Conservation (phyloP, 2,113 vertebrate genomes). For the Larimichthys crocea region DNA sequence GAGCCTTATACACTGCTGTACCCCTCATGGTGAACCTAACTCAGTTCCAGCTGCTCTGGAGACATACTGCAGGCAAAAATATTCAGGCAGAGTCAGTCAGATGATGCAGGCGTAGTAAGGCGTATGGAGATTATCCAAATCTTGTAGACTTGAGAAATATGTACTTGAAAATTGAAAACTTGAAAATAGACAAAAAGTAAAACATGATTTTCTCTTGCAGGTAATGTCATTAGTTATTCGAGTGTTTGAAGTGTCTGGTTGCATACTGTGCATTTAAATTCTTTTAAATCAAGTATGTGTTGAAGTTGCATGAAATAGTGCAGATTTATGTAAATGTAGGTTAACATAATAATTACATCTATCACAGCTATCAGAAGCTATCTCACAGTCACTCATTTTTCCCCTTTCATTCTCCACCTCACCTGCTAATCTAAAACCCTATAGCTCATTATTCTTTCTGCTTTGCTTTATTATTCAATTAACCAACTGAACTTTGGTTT, state of each 20-base stretch:
- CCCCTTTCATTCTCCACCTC: not conserved
- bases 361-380: not conserved
- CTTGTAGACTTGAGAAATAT: no score
- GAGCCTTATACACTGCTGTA: constrained; percentile 52
- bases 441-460: constrained; percentile 23
- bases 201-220: not conserved
- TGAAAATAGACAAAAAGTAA: constrained; percentile 10
- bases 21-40: constrained; percentile 56
- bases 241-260: not conserved
- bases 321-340: not conserved
- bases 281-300: not conserved
- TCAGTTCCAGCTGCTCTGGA: constrained; percentile 54
- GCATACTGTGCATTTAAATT: not conserved
- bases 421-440: not conserved
- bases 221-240: not conserved
- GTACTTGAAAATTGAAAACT: not conserved
- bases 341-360: not conserved
- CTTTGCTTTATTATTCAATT: constrained; percentile 48
- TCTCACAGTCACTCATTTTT: not conserved
- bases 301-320: not conserved
- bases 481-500: constrained; percentile 24
- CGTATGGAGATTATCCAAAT: not conserved
- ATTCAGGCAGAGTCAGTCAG: constrained; percentile 34
- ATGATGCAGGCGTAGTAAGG: constrained; percentile 23
- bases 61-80: constrained; percentile 30